Evolutionary conservation across 2,888 invertebrate species (phyloP).

Genomic region (Leucophenga montana): DNA sequence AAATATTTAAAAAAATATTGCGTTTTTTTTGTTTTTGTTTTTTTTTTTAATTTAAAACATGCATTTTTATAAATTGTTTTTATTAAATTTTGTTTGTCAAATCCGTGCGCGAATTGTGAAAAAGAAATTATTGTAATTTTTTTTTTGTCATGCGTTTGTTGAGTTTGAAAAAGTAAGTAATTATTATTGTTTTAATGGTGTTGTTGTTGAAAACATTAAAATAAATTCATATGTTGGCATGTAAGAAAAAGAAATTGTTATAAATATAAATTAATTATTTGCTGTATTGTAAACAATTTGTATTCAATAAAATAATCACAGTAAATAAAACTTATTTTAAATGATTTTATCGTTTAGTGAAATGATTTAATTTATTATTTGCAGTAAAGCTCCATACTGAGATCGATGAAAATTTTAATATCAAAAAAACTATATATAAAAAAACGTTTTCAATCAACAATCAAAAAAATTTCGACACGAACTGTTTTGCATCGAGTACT

Average conservation of each 20-base stretch:
- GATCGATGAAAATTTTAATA: too few species aligned
- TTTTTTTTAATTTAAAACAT: constrained; percentile 37
- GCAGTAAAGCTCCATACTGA: too few species aligned
- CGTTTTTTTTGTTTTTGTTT: constrained; percentile 35
- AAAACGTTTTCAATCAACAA: too few species aligned
- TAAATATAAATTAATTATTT: constrained; percentile 41
- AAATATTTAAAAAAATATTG: constrained; percentile 15
- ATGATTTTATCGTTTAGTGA: too few species aligned
- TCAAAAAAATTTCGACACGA: too few species aligned
- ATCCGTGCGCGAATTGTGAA: neutral
- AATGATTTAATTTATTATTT: too few species aligned
- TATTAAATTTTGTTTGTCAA: neutral
- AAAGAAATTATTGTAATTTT: neutral
- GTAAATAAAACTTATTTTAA: too few species aligned
- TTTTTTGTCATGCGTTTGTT: neutral
- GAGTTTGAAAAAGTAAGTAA: constrained; percentile 39
- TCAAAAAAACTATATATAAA: too few species aligned
- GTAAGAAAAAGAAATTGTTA: constrained; percentile 51
- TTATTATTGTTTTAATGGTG: constrained; percentile 5
- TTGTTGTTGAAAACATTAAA: constrained; percentile 20
- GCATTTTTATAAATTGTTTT: constrained; percentile 21
- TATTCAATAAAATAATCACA: too few species aligned
- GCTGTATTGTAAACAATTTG: neutral
- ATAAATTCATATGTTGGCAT: constrained; percentile 54
- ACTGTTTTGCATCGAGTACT: too few species aligned